Evolutionary conservation across 2,113 vertebrate species (phyloP), one percentile per base, ranked within the genome.

Genomic region (Coptodon rendalli): DNA sequence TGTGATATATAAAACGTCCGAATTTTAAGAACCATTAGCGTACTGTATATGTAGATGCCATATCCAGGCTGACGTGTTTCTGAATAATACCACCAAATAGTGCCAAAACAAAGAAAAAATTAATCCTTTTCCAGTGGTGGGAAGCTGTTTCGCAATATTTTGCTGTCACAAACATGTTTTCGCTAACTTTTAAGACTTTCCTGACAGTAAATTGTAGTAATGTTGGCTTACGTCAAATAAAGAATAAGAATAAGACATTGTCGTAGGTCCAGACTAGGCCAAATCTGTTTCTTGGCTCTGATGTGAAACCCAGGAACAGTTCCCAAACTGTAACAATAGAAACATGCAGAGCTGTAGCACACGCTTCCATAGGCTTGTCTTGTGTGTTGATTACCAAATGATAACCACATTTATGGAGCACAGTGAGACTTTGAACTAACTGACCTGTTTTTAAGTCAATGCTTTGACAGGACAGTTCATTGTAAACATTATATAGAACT

Each of bases 391-490:
- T 73, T 73, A 43, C 68, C 22, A 27, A 45, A 45, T 27, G 4
- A 73, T 45, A 17, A 73, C 22, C 13, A 45, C 22, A 73, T 73
- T 73, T 43, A 24, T 27, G 68, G 68, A 73, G 59, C 57, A 63
- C 0, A 11, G 59, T 34, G 57, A 61, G 68, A 73, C 40, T 45
- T n/a, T n/a, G 12, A 71, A 22, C n/a, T 34, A 61, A 40, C 16
- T n/a, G 6, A 7, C 36, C 12, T 71, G 36, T 0, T 71, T 48
- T 68, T n/a, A 68, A 40, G 63, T 40, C 36, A 24, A 40, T 63
- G 19, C 34, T 68, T 68, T 68, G 63, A 68, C 34, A 68, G 63
- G 6, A 68, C 11, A 66, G 61, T n/a, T 66, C 61, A 66, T 66
- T 66, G 31, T 7, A 66, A 66, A 66, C 61, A 66, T 38, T 38